phyloP scores from a whole-genome alignment of 2,888 invertebrate genomes.

The Coelinius sp. region DNA sequence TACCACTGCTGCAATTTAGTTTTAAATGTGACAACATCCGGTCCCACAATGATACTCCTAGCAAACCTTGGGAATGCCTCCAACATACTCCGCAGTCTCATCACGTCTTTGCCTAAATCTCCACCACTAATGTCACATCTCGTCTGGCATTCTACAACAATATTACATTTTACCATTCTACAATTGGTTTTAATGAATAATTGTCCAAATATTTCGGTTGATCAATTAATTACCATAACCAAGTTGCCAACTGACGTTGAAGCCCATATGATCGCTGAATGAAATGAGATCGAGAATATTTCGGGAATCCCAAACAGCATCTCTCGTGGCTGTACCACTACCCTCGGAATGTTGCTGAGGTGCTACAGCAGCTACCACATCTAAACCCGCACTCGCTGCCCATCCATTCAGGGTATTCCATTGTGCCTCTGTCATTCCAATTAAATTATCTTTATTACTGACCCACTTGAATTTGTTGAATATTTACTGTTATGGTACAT shows the following conservation, averaged over 20 bases:
- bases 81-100: conserved; percentile 75
- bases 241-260: conserved; percentile 81
- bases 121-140: conserved; percentile 60
- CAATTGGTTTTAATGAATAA: neutral
- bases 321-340: conserved; percentile 70
- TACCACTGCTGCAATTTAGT: conserved; percentile 63
- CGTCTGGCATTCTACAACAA: conserved; percentile 60
- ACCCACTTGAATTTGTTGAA: neutral
- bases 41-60: conserved; percentile 66
- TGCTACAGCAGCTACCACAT: conserved; percentile 64
- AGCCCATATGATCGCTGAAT: conserved; percentile 77
- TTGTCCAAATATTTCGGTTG: neutral
- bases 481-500: neutral
- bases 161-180: neutral
- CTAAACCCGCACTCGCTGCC: conserved; percentile 63
- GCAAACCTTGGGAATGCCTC: conserved; percentile 75
- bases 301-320: conserved; percentile 77
- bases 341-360: conserved; percentile 72
- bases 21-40: conserved; percentile 67
- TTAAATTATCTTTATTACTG: conserved; percentile 4
- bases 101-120: conserved; percentile 67
- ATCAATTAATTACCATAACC: conserved; percentile 76
- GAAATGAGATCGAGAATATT: conserved; percentile 78
- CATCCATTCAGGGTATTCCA: conserved; percentile 67
- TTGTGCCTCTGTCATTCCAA: conserved; percentile 58